Base-by-base conservation (phyloP, 37 sponge, comb jelly and placozoan genomes). In the Theonella swinhoei region DNA sequence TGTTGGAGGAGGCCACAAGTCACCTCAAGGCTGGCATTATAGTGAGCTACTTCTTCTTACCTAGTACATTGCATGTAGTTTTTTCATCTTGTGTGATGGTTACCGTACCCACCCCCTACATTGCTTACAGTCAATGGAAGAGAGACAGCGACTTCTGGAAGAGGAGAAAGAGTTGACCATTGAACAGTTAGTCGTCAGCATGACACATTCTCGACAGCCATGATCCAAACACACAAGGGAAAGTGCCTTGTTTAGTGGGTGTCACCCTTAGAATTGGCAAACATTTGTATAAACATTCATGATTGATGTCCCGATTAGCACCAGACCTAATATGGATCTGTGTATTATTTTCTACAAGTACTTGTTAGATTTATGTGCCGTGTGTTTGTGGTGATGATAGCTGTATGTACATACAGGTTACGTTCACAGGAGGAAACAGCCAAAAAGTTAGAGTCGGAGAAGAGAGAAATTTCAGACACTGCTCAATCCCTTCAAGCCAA, bases 21-120 rank as follows among this genome's bases (percentile, higher is more conserved):
- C 65, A 88, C 80, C 86, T 98, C 23, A 83, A 88, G 73, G 88
- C 75, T 25, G 93, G 85, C 61, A 65, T 94, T 33, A 62, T 78
- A 79, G 96, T 96, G 47, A 47, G 54, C 54, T 47, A 47, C 54
- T 14, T 17, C 54, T 47, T 47, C 54, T 14, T 47, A 17, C 11
- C 54, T 14, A 17, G 14, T 47, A 7, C 54, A 47, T n/a, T n/a
- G n/a, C n/a, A n/a, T n/a, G n/a, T n/a, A n/a, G n/a, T n/a, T n/a
- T n/a, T n/a, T n/a, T n/a, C n/a, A n/a, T n/a, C n/a, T n/a, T n/a
- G n/a, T n/a, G n/a, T n/a, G n/a, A n/a, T n/a, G n/a, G n/a, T n/a
- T n/a, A n/a, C n/a, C n/a, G n/a, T n/a, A n/a, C n/a, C n/a, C 14
- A 47, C 30, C 33, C 0, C 61, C n/a, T 70, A 8, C 47, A 60